Evolutionary conservation across 2,888 invertebrate species (phyloP), one percentile per base, ranked within the genome.

Genomic region (Drosophila longiperda): DNA sequence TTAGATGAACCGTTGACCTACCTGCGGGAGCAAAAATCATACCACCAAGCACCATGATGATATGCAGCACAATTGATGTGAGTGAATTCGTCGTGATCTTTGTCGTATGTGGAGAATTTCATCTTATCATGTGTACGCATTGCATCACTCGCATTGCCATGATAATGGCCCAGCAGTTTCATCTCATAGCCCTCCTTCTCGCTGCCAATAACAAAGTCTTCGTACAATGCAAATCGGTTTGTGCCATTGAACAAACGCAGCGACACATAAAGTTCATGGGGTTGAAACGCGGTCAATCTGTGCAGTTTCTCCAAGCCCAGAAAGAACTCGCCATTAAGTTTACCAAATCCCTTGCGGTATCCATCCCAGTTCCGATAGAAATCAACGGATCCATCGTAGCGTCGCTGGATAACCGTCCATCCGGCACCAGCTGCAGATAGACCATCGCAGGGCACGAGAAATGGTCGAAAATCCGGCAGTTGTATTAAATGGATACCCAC

Each of bases 21-120:
- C 95, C 95, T 95, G 78, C 94, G 95, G 66, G 96, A 96, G 82
- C 96, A 96, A 60, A 95, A 95, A 83, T 95, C 95, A 88, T 96
- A 96, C 96, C 96, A 96, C 96, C 96, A 96, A 1, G 95, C 96
- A 0, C 96, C 96, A 0, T 94, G 94, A 79, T 96, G 96, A 63
- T 95, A 94, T 42, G 93, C 91, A 0, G 96, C 95, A 87, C 96
- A 96, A 64, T 95, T 33, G 95, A 95, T 69, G 95, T 84, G 90
- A 0, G 88, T 95, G 20, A 93, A 93, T 95, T 94, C 94, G 82
- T 96, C 96, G 72, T 95, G 95, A 87, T 96, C 96, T 55, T 93
- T 90, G 85, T 96, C 96, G 55, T 92, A 93, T 0, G 96, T 95
- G 0, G 95, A 96, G 86, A 96, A 96, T 90, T 95, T 95, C 90